phyloP scores from a whole-genome alignment of 2,113 vertebrate genomes.

The Ceyx cyanopectus region DNA sequence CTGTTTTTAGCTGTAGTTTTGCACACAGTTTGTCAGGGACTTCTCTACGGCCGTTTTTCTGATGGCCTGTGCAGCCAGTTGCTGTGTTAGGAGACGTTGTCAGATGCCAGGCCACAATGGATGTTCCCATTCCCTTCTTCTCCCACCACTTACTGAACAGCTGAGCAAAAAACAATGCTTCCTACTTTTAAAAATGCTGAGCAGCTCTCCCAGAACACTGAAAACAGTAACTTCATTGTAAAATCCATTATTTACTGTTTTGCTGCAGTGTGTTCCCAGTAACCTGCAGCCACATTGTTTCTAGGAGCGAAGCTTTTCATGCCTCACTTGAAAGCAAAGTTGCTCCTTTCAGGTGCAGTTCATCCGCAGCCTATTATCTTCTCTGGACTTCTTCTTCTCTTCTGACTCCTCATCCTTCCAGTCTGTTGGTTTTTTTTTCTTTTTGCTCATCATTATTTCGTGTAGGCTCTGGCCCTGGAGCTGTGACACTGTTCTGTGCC shows the following conservation, averaged over 20 bases:
- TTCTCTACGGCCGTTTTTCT: neutral
- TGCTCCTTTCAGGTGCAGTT: neutral
- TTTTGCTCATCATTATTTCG: neutral
- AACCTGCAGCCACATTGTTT: neutral
- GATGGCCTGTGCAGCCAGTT: fast-evolving
- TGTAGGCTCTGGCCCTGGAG: neutral
- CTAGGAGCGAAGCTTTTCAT: neutral
- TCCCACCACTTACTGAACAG: fast-evolving
- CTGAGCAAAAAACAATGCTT: fast-evolving
- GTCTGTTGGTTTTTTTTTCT: neutral
- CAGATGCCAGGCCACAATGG: neutral
- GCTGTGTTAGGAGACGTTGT: neutral
- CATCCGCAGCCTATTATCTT: neutral
- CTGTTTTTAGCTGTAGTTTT: neutral
- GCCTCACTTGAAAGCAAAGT: slow-evolving; percentile 50
- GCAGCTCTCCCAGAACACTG: neutral
- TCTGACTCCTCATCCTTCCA: neutral
- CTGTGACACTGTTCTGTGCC: neutral
- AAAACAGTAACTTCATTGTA: neutral
- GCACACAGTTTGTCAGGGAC: neutral
- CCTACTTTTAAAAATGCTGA: neutral
- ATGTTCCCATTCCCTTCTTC: neutral
- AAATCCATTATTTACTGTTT: neutral
- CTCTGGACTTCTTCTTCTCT: neutral
- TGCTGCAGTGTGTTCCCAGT: neutral